Percentiles rank a stretch among this genome's conserved stretches.
phyloP scores from a whole-genome alignment of 2,888 invertebrate species.

The Eristalinus sepulchralis region DNA sequence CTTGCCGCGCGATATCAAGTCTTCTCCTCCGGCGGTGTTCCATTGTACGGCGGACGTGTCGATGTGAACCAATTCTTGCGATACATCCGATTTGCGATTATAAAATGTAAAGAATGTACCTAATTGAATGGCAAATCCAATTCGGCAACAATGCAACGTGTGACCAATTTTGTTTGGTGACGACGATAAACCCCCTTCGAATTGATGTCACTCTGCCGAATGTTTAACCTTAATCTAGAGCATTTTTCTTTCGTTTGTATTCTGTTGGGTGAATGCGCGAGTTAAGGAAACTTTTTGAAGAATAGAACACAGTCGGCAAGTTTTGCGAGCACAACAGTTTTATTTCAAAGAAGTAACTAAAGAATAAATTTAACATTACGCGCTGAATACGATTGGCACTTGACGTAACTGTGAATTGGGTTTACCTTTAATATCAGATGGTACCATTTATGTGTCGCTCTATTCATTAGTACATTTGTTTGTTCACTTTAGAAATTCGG shows the following conservation, averaged over 20 bases:
- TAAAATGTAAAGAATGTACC: background rate
- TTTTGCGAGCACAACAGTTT: too few relatives aligned
- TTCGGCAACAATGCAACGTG: conserved; percentile 14
- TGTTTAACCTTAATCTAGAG: background rate
- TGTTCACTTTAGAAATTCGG: too few relatives aligned
- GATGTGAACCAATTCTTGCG: conserved; percentile 19
- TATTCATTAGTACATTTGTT: too few relatives aligned
- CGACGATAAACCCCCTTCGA: background rate
- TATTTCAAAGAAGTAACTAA: too few relatives aligned
- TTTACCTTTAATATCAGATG: too few relatives aligned
- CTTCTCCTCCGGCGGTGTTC: conserved; percentile 29
- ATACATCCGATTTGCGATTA: conserved; percentile 4
- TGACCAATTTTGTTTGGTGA: background rate
- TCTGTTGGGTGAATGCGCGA: background rate
- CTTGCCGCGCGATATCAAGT: conserved; percentile 43
- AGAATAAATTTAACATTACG: too few relatives aligned
- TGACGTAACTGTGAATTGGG: too few relatives aligned
- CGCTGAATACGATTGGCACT: too few relatives aligned
- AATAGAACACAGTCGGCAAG: background rate
- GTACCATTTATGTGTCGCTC: too few relatives aligned
- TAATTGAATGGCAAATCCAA: conserved; percentile 33
- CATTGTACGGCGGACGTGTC: background rate
- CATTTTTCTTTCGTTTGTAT: background rate
- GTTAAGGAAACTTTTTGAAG: background rate
- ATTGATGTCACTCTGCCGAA: background rate